phyloP scores from a whole-genome alignment of 2,888 invertebrate genomes.

The Idaea aversata region DNA sequence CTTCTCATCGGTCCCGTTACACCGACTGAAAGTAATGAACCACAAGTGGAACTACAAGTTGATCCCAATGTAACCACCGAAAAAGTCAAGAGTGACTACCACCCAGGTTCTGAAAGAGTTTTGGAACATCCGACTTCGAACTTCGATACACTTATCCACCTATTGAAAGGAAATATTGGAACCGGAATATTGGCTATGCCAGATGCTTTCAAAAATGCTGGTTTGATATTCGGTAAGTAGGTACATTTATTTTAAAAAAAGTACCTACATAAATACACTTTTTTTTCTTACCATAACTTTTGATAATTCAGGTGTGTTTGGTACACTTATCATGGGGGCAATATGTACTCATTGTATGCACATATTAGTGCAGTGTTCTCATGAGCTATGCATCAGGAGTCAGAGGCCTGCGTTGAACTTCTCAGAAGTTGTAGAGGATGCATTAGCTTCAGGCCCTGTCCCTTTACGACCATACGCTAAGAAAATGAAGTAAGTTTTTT shows the following conservation, averaged over 20 bases:
- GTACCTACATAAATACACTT: constrained; percentile 6
- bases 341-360: constrained; percentile 97
- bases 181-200: constrained; percentile 99
- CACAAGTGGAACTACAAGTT: constrained; percentile 60
- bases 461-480: constrained; percentile 81
- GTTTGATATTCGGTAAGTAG: constrained; percentile 87
- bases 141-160: constrained; percentile 87
- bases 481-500: constrained; percentile 80
- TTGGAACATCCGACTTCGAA: constrained; percentile 91
- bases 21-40: constrained; percentile 56
- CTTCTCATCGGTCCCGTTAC: constrained; percentile 75
- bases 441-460: constrained; percentile 88
- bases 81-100: constrained; percentile 55
- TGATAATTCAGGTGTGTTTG: constrained; percentile 82
- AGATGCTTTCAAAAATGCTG: constrained; percentile 94
- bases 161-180: constrained; percentile 88
- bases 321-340: constrained; percentile 90
- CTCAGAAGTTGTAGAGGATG: constrained; percentile 88
- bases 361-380: constrained; percentile 87
- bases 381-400: constrained; percentile 85
- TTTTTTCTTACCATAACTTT: constrained; percentile 7
- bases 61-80: constrained; percentile 50
- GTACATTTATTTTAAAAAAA: constrained; percentile 8
- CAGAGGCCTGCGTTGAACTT: constrained; percentile 87
- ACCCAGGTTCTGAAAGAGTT: constrained; percentile 84